Evolutionary conservation across 2,797 vertebrate species (phyloP), one percentile per base, ranked within the genome.

Genomic region (Mastacembelus armatus): DNA sequence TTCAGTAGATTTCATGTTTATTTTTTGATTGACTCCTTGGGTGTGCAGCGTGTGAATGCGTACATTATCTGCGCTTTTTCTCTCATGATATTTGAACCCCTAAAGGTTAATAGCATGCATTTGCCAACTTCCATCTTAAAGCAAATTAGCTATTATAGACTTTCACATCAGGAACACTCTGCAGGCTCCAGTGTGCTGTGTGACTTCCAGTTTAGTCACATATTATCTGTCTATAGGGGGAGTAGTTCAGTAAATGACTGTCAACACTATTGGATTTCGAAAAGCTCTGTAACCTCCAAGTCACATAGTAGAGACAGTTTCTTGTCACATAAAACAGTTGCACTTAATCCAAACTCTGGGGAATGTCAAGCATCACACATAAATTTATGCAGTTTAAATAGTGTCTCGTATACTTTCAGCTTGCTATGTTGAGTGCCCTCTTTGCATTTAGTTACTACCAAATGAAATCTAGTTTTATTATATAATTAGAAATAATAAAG

Each of bases 1-100:
- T 89, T 84, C 79, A 57, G 67, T 83, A 70, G 78, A 88, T 89
- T 88, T 89, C 65, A 62, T 87, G 80, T 85, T 40, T 39, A 14
- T 90, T 80, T 77, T 86, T 62, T 88, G 76, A 87, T 78, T 84
- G 84, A 81, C 80, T 86, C 56, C 60, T 58, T 52, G 66, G 47
- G 73, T 80, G 77, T 77, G 69, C 19, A 39, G 54, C 14, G 3
- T 62, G 63, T 69, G 73, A 24, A 50, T 61, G 51, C 52, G 43
- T 43, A 54, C 44, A 50, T 66, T 36, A 5, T 63, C 69, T 66
- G 51, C 57, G 51, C 66, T 38, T 70, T 69, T 56, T 66, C 50
- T 63, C 64, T 79, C 39, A 19, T 71, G 72, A 80, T 65, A 60
- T 76, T 73, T 63, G 55, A 81, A 77, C 57, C 47, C 51, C 49